Evolutionary conservation across 2,113 vertebrate species (phyloP).

Genomic region (Phylloscopus trochilus): DNA sequence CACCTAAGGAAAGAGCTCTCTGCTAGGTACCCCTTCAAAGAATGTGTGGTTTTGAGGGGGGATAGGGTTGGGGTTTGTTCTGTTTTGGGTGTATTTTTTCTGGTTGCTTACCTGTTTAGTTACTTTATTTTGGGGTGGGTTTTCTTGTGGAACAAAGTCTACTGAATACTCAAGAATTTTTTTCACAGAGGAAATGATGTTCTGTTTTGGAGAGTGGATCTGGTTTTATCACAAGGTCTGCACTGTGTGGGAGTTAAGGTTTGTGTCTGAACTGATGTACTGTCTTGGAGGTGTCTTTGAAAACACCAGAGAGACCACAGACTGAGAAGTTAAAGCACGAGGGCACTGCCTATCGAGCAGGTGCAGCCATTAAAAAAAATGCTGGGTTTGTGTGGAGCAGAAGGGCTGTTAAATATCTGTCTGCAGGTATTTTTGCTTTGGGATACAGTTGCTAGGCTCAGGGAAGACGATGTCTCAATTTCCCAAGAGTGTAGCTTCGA

Average conservation of each 20-base stretch:
- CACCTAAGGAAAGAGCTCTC: conserved; percentile 75
- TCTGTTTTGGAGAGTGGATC: background rate
- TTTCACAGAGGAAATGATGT: background rate
- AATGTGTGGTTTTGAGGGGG: rapidly evolving
- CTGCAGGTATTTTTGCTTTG: background rate
- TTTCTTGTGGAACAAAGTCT: background rate
- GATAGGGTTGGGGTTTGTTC: too few relatives aligned
- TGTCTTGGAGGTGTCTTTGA: background rate
- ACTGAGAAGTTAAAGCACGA: background rate
- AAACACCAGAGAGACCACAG: background rate
- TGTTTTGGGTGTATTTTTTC: background rate
- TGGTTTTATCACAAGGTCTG: background rate
- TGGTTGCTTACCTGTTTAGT: background rate
- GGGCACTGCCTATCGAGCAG: background rate
- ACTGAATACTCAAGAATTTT: background rate
- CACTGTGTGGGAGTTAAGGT: background rate
- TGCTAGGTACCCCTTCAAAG: conserved; percentile 72
- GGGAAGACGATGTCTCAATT: rapidly evolving
- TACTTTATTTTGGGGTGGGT: background rate
- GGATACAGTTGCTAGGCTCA: background rate
- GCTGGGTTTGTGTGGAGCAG: background rate
- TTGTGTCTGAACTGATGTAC: background rate
- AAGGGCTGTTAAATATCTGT: background rate
- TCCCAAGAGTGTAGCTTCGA: background rate
- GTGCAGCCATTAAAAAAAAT: background rate